A percentile compares a stretch with the other conserved stretches of the same genome.
These are phyloP conservation scores for Zaprionus gabonicus DNA, from an alignment of 1,140 invertebrate species.

Conservation along the genomic window DNA sequence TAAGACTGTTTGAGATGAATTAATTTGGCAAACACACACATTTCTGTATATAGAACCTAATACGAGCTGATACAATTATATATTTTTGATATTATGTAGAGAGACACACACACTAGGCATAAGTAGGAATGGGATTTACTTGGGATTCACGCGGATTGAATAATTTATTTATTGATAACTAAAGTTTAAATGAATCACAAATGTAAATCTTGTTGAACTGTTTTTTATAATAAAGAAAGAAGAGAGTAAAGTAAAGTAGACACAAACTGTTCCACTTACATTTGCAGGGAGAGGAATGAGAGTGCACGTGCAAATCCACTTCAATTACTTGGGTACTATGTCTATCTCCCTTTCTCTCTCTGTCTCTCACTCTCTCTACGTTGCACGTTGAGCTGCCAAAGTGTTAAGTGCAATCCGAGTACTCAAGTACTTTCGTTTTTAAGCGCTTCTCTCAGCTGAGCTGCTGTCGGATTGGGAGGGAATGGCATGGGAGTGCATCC, in stretches of 20 bases:
- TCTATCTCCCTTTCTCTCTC: neutral
- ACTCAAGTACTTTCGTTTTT: slow-evolving; percentile 47
- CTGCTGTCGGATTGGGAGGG: neutral
- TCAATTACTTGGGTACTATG: slow-evolving; percentile 38
- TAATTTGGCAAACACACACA: neutral
- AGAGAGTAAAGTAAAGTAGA: neutral
- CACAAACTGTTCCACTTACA: neutral
- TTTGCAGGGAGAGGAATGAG: neutral
- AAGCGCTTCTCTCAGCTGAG: slow-evolving; percentile 49
- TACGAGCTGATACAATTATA: neutral
- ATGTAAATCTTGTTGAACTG: slow-evolving; percentile 16
- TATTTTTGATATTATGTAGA: slow-evolving; percentile 3
- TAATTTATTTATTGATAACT: slow-evolving; percentile 28
- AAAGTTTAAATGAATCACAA: slow-evolving; percentile 4
- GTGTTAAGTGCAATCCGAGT: slow-evolving; percentile 58
- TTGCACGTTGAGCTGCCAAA: slow-evolving; percentile 24
- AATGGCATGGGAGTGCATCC: slow-evolving; percentile 3
- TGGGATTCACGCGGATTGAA: neutral
- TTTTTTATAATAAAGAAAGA: slow-evolving; percentile 26
- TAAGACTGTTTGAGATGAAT: neutral
- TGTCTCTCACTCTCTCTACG: slow-evolving; percentile 7
- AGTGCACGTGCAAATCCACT: slow-evolving; percentile 59
- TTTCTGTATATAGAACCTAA: neutral
- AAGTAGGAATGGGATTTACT: slow-evolving; percentile 3
- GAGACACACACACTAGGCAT: neutral